Percentiles rank a stretch among this genome's conserved stretches.
phyloP scores from a whole-genome alignment of 2,113 vertebrate genomes.

The Perca flavescens region DNA sequence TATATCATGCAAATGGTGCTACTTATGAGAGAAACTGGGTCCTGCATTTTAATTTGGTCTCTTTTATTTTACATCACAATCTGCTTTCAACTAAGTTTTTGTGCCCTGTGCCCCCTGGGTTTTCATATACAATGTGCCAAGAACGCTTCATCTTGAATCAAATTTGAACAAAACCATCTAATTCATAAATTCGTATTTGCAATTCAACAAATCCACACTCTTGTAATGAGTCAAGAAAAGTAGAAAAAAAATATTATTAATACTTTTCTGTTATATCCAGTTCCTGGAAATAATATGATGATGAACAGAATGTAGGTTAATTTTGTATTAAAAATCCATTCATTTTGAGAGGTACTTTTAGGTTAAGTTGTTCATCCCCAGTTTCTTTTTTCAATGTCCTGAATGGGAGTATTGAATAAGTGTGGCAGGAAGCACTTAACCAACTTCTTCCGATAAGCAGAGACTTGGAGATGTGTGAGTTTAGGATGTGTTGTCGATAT shows the following conservation, averaged over 20 bases:
- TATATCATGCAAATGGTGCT: conserved; percentile 19
- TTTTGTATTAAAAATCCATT: conserved; percentile 62
- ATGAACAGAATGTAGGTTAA: conserved; percentile 62
- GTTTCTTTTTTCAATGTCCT: conserved; percentile 29
- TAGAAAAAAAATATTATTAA: conserved; percentile 25
- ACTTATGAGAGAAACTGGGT: conserved; percentile 5
- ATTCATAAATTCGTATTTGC: conserved; percentile 33
- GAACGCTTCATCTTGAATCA: conserved; percentile 36
- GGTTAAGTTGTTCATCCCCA: conserved; percentile 42
- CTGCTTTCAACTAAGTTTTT: conserved; percentile 17
- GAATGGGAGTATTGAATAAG: conserved; percentile 46
- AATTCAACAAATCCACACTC: conserved; percentile 40
- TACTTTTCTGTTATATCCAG: conserved; percentile 35
- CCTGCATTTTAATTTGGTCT: conserved; percentile 25
- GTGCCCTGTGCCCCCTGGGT: neutral
- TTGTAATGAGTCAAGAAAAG: conserved; percentile 31
- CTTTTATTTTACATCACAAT: conserved; percentile 32
- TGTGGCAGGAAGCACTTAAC: conserved; percentile 45
- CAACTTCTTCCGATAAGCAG: conserved; percentile 42
- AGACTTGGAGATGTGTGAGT: conserved; percentile 42
- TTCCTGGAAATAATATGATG: conserved; percentile 40
- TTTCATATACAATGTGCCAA: conserved; percentile 30
- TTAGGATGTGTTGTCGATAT: conserved; percentile 39
- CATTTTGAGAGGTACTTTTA: conserved; percentile 36
- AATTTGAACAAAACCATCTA: conserved; percentile 32